Evolutionary conservation across 2,113 vertebrate species (phyloP), one percentile per base, ranked within the genome.

Genomic region (Pachyramphus minor): DNA sequence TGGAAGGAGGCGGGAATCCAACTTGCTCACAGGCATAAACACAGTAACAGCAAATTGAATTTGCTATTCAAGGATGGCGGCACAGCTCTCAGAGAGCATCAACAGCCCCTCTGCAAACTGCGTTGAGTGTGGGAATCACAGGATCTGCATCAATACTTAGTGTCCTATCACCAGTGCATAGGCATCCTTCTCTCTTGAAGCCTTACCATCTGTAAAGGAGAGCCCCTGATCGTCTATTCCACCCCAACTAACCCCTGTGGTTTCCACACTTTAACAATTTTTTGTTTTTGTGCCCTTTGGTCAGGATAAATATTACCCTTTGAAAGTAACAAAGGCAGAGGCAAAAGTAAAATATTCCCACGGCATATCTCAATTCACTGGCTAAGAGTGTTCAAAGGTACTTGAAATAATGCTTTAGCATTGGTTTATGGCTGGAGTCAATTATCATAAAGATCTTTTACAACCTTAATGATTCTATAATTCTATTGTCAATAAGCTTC

Each of bases 41-140:
- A 73, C 42, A 86, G 76, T 33, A 86, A 89, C 41, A 87, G 21
- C 74, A 96, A 97, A 91, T 93, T 87, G 84, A 94, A 89, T 93
- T 90, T 94, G 13, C 49, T 85, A 0, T 69, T 91, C 67, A 62
- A 53, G 67, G 62, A 39, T 60, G 55, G 64, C 27, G 45, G 39
- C 67, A 73, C 44, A 27, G 41, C 23, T 37, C 78, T 82, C 62
- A 45, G 37, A 42, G 8, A 83, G 45, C 41, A 84, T 24, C 24
- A 24, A 44, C 33, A 78, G 49, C 19, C 35, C 13, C 52, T 72
- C 24, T 41, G 56, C 27, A 58, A 68, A 68, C 52, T 35, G 16
- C 3, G 0, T 1, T 2, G 18, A 62, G 18, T 24, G 17, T 69
- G 41, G 37, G 55, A 83, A 23, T 31, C 6, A 10, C 59, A 91